Evolutionary conservation across 1,140 invertebrate species (phyloP).

Genomic region (Apocrypta bakeri): DNA sequence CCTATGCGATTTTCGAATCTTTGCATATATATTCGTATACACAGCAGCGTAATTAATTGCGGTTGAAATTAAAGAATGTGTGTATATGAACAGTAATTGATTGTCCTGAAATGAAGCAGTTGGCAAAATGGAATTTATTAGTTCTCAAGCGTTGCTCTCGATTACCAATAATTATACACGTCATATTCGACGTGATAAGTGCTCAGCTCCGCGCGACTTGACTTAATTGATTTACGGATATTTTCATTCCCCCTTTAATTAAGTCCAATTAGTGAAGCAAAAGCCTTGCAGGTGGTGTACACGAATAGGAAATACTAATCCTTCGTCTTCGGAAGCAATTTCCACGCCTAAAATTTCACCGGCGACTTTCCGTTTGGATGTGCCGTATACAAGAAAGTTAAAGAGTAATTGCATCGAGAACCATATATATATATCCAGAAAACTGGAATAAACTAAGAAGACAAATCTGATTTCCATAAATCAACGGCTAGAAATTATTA

Average conservation of each 20-base stretch:
- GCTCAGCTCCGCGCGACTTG: background rate
- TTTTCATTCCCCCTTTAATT: conserved; percentile 21
- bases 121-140: conserved; percentile 29
- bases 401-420: no score
- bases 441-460: background rate
- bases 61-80: no score
- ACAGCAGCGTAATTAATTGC: no score
- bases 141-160: background rate
- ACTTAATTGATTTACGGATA: conserved; percentile 35
- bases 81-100: background rate
- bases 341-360: background rate
- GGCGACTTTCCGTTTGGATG: no score
- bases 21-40: no score
- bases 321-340: conserved; percentile 8
- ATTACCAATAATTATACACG: conserved; percentile 49
- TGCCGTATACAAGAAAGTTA: no score
- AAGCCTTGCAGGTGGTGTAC: no score
- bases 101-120: background rate
- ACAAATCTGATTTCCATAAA: conserved; percentile 47
- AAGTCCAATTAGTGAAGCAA: conserved; percentile 26
- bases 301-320: no score
- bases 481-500: background rate
- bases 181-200: conserved; percentile 48
- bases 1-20: no score
- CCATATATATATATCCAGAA: no score